Conservation (phyloP, 2,113 vertebrate species). For the Isichthys henryi region DNA sequence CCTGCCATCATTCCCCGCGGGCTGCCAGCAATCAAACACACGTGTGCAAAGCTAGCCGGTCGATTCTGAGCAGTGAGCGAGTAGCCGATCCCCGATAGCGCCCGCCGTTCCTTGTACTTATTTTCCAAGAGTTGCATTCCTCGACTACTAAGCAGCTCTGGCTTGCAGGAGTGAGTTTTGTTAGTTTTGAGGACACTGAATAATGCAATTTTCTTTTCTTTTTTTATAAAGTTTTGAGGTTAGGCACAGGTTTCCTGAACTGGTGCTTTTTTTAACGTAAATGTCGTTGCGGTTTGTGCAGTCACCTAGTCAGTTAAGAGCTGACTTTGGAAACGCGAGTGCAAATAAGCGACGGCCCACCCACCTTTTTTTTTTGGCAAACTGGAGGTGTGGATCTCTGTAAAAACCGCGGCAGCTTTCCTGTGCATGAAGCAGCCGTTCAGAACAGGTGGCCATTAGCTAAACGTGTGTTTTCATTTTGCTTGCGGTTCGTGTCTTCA, state of each 20-base stretch:
- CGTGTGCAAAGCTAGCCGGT: not conserved
- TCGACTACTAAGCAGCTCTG: not conserved
- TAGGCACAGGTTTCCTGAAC: not conserved
- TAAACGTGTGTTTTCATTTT: not conserved
- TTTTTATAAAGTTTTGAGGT: not conserved
- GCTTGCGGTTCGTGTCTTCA: not conserved
- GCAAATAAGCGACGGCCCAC: not conserved
- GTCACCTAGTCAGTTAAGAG: not conserved
- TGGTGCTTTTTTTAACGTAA: not conserved
- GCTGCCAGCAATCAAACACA: conserved; percentile 14
- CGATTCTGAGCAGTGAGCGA: not conserved
- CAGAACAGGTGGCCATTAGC: conserved; percentile 2
- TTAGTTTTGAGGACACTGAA: not conserved
- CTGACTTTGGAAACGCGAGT: not conserved
- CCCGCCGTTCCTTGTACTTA: not conserved
- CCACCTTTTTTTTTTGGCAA: not conserved
- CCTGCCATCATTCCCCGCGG: conserved; percentile 13
- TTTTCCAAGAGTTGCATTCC: not conserved
- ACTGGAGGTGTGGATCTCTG: not conserved
- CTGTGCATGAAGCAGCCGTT: not conserved
- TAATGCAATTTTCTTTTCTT: not conserved
- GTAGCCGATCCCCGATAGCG: not conserved
- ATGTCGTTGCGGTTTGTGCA: not conserved
- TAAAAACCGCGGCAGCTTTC: not conserved
- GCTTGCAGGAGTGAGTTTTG: not conserved